Percentiles rank a stretch among this genome's conserved stretches.
Conservation (phyloP, 2,888 invertebrate genomes). For the Hetaerina titia region DNA sequence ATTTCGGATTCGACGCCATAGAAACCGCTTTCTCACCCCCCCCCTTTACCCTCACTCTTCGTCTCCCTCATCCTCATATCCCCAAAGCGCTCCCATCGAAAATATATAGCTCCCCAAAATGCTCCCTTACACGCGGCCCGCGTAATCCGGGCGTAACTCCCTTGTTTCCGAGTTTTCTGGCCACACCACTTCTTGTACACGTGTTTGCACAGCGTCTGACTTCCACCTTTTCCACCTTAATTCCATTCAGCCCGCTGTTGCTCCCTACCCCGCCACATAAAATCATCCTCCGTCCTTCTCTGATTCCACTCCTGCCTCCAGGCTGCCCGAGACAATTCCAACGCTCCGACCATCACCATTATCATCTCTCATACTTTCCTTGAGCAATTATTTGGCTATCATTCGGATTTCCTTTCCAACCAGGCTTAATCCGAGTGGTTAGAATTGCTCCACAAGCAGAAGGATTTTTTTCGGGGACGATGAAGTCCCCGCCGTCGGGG, state of each 20-base stretch:
- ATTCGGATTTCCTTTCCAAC: slow-evolving; percentile 5
- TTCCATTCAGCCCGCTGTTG: not conserved
- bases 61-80: not conserved
- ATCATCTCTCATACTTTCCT: not conserved
- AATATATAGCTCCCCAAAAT: slow-evolving; percentile 20
- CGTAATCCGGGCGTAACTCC: slow-evolving; percentile 6
- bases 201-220: slow-evolving; percentile 23
- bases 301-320: too few species aligned
- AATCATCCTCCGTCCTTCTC: too few species aligned
- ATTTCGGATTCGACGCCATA: not conserved
- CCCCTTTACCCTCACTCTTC: not conserved
- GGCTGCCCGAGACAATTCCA: too few species aligned
- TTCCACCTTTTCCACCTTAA: slow-evolving; percentile 4
- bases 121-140: not conserved
- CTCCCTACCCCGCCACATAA: too few species aligned
- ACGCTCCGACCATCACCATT: too few species aligned
- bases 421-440: not conserved
- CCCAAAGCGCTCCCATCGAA: not conserved
- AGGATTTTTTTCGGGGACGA: not conserved
- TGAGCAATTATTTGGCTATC: slow-evolving; percentile 22
- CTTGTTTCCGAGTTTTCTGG: not conserved
- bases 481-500: not conserved
- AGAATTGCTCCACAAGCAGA: not conserved
- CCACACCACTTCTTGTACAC: not conserved
- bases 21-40: not conserved